Conservation (phyloP, 2,113 vertebrate genomes). For the Sminthopsis crassicaudata region DNA sequence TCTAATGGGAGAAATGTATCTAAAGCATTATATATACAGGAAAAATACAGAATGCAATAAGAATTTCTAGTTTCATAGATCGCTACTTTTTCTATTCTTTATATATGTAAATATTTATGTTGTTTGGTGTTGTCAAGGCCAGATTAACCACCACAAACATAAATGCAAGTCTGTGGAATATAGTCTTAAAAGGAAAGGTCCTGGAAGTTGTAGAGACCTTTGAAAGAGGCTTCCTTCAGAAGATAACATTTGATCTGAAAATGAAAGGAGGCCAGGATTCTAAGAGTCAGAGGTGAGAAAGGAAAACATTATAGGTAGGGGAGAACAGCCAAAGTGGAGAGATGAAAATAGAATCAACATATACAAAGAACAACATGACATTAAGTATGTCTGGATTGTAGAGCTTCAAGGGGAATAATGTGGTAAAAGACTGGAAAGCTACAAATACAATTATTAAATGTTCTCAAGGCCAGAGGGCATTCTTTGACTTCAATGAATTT, state of each 20-base stretch:
- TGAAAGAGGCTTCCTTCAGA: background rate
- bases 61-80: background rate
- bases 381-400: background rate
- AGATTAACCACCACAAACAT: background rate
- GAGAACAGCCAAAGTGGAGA: background rate
- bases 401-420: background rate
- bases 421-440: too few species aligned
- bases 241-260: background rate
- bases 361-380: background rate
- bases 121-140: background rate
- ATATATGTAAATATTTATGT: background rate
- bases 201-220: background rate
- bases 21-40: background rate
- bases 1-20: background rate
- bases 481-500: background rate
- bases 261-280: background rate
- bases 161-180: background rate
- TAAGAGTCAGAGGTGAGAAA: background rate
- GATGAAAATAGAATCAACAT: background rate
- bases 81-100: background rate
- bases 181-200: background rate
- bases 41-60: background rate
- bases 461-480: background rate
- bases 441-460: background rate
- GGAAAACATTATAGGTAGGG: background rate